These are phyloP conservation scores for Pocillopora grandis DNA, from an alignment of 92 coral and sea anemone species.

Conservation along the genomic window DNA sequence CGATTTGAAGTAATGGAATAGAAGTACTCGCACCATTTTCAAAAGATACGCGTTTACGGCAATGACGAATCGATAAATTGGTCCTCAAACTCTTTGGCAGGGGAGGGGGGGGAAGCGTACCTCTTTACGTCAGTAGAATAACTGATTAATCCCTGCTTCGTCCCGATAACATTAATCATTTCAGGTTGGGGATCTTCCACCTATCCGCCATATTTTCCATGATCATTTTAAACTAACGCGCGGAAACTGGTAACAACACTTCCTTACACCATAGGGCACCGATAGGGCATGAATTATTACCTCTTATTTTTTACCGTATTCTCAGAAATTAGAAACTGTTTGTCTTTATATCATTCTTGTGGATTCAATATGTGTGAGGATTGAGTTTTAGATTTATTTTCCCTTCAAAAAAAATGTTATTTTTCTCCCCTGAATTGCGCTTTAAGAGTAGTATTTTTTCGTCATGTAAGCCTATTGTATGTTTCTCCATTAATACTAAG, in stretches of 20 bases:
- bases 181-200: not conserved
- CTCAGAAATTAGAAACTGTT: not conserved
- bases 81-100: too few relatives aligned
- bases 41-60: not conserved
- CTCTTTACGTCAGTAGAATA: not conserved
- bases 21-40: conserved; percentile 91
- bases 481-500: not conserved
- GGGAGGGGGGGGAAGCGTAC: not conserved
- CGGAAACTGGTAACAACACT: conserved; percentile 10
- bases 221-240: not conserved
- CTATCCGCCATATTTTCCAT: conserved; percentile 19
- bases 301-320: too few relatives aligned
- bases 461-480: not conserved
- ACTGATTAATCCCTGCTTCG: not conserved
- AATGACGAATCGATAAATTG: not conserved
- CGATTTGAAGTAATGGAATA: conserved; percentile 87
- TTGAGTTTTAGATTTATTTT: not conserved
- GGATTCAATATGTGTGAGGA: too few relatives aligned
- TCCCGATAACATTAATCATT: not conserved
- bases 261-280: too few relatives aligned
- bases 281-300: too few relatives aligned
- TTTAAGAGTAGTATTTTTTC: not conserved
- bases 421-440: not conserved
- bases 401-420: not conserved
- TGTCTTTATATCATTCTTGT: not conserved